Evolutionary conservation across 2,113 vertebrate genomes (phyloP), one percentile per base, ranked within the genome.

Genomic region (Dermatemys mawii): DNA sequence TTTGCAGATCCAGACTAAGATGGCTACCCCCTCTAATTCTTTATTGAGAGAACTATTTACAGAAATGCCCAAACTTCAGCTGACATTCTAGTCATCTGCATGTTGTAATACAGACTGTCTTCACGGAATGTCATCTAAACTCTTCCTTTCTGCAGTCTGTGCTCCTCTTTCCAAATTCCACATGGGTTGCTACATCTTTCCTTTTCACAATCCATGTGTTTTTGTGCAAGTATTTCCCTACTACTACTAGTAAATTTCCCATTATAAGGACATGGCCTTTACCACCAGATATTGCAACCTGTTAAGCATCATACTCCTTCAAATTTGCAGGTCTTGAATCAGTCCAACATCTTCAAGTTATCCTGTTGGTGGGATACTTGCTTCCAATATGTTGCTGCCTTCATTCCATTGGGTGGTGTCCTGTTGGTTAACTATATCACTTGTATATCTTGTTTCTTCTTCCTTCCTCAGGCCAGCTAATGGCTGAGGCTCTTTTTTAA

Each of bases 31-130:
- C n/a, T n/a, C n/a, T n/a, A n/a, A n/a, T n/a, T n/a, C n/a, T n/a
- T n/a, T n/a, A n/a, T n/a, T n/a, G n/a, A n/a, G n/a, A n/a, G 16
- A 81, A 70, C 3, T 9, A 2, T 81, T 78, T 81, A 10, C 78
- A 73, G 46, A 54, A 29, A 4, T 70, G 38, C 0, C 1, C 4
- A 55, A 22, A 46, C 86, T 11, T 14, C 35, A 2, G 21, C 3
- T 44, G 55, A 1, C 3, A 27, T 70, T 91, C 49, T 78, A 88
- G 73, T 48, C 83, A 86, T 60, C 12, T 60, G 57, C 26, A 60
- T 54, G 4, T 8, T 32, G 11, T 8, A 70, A 12, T 88, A 32
- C 13, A 21, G 16, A 86, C 73, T 11, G 21, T 1, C 21, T 16
- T 55, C 2, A 6, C 84, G 12, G 13, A 60, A 4, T 2, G 79